phyloP scores from a whole-genome alignment of 2,113 vertebrate genomes.

The Rattus norvegicus region GRCr8 NC_086027.1:108532501-108533000 shows the following conservation, averaged over 20 bases:
- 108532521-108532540: constrained; percentile 2
- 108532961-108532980: not conserved
- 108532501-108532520: constrained; percentile 45
- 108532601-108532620: constrained; percentile 27
- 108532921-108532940: constrained; percentile 9
- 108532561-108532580: constrained; percentile 29
- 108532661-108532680: not conserved
- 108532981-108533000: not conserved
- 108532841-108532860: not conserved
- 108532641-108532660: not conserved
- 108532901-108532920: not conserved
- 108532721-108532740: not conserved
- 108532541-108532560: constrained; percentile 49
- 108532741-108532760: not conserved
- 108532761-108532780: not conserved
- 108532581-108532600: constrained; percentile 17
- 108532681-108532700: not conserved
- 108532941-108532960: not conserved
- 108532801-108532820: not conserved
- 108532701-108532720: not conserved
- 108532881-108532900: not conserved
- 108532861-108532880: not conserved
- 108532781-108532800: not conserved
- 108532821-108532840: not conserved
- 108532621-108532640: not conserved